Evolutionary conservation across 1,140 invertebrate species (phyloP), one percentile per base, ranked within the genome.

Genomic region (Zaprionus africanus): DNA sequence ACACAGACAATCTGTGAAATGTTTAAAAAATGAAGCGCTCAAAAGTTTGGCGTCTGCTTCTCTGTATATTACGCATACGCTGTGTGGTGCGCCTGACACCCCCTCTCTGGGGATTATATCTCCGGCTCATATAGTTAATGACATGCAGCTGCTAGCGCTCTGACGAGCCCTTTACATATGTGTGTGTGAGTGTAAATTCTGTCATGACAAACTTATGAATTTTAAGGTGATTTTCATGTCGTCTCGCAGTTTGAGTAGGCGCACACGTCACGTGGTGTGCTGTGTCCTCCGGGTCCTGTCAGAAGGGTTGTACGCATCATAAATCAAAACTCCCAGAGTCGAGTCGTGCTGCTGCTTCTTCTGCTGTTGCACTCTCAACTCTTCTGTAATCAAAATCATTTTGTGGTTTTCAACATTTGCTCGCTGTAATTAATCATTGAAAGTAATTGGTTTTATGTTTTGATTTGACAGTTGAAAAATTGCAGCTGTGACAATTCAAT

Each of bases 401-500:
- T 80, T 88, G 84, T 54, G 84, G 84, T 76, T 87, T 67, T 73
- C 80, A 81, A 74, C 83, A 87, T 83, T 79, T 78, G 76, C 54
- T 60, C 34, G 26, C 53, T 56, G 85, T 90, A 87, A 88, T 88
- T 88, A 88, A 88, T 88, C 84, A 88, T 88, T 51, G 65, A 71
- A 88, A 84, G 80, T 90, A 88, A 88, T 90, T 88, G 85, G 81
- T 88, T 88, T 84, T 88, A 75, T 87, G 70, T 88, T 87, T 84
- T 88, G 84, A 88, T 88, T 88, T 88, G 81, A 88, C 84, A 84
- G 73, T 81, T 88, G 84, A 88, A 88, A 88, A 88, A 88, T 88
- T 88, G 84, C 84, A 88, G 65, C 84, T 88, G 84, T 68, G 84
- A 88, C 84, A 88, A 81, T 76, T 78, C 81, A 75, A 72, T 78